A percentile compares a stretch with the other conserved stretches of the same genome.
phyloP scores from a whole-genome alignment of 2,888 invertebrate genomes.

The Euzophera pinguis region DNA sequence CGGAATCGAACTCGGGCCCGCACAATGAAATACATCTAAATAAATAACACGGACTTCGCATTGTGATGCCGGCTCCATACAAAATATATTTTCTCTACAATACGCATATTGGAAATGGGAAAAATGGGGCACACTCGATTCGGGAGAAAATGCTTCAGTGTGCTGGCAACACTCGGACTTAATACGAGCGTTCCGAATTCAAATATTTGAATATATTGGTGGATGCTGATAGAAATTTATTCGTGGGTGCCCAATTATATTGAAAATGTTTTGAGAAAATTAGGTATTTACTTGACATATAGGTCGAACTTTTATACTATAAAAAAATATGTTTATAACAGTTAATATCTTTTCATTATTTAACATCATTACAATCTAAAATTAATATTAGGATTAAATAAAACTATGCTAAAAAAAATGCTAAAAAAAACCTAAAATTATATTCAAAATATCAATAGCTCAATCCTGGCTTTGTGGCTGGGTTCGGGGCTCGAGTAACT shows the following conservation, averaged over 20 bases:
- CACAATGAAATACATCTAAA: slow-evolving; percentile 70
- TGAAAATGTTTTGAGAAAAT: neutral
- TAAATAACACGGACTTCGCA: slow-evolving; percentile 69
- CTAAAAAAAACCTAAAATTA: too few species aligned
- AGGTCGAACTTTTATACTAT: too few species aligned
- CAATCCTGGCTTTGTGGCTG: too few species aligned
- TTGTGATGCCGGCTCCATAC: slow-evolving; percentile 63
- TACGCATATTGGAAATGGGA: slow-evolving; percentile 47
- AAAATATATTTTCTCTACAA: slow-evolving; percentile 69
- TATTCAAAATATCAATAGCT: too few species aligned
- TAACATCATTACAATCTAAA: too few species aligned
- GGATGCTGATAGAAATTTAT: neutral
- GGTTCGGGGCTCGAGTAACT: too few species aligned
- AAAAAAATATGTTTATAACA: too few species aligned
- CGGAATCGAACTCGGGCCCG: slow-evolving; percentile 54
- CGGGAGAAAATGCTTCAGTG: slow-evolving; percentile 51
- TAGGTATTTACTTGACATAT: neutral
- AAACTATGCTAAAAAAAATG: too few species aligned
- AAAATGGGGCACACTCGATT: slow-evolving; percentile 58
- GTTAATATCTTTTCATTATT: too few species aligned
- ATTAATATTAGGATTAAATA: too few species aligned
- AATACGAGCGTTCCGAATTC: slow-evolving; percentile 47
- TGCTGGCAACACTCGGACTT: slow-evolving; percentile 49
- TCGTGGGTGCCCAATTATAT: slow-evolving; percentile 8
- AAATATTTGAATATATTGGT: slow-evolving; percentile 41